phyloP scores from a whole-genome alignment of 1,140 invertebrate genomes.

The Solenopsis fugax region DNA sequence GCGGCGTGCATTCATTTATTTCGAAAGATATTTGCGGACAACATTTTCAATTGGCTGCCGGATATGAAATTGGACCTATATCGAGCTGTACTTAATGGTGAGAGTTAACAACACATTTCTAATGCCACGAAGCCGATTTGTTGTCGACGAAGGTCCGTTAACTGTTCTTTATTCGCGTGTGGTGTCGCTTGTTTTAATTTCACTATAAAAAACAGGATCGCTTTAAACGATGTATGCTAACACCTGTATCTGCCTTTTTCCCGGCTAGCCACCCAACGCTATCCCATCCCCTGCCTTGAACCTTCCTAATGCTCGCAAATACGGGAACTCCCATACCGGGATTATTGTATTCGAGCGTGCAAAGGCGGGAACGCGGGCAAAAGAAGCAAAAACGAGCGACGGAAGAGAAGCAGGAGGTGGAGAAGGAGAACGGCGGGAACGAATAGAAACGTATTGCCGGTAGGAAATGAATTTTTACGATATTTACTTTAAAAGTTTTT shows the following conservation, averaged over 20 bases:
- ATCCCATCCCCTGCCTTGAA: not conserved
- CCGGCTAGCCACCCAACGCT: not conserved
- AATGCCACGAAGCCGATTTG: conserved; percentile 25
- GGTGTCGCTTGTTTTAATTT: conserved; percentile 77
- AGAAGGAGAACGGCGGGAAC: conserved; percentile 28
- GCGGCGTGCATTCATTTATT: conserved; percentile 32
- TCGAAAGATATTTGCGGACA: conserved; percentile 25
- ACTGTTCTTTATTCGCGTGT: conserved; percentile 45
- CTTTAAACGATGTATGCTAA: conserved; percentile 77
- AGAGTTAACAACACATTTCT: not conserved
- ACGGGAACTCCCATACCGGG: conserved; percentile 64
- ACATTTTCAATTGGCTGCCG: conserved; percentile 13
- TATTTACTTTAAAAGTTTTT: conserved; percentile 79
- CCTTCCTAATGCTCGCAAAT: conserved; percentile 69
- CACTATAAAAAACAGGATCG: conserved; percentile 69
- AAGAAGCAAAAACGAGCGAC: conserved; percentile 36
- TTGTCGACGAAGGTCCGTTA: conserved; percentile 58
- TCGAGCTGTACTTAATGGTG: not conserved
- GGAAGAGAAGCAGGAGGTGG: not conserved
- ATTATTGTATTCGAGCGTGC: conserved; percentile 72
- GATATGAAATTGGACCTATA: conserved; percentile 4
- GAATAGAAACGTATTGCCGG: conserved; percentile 77
- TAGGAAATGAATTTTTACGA: conserved; percentile 80
- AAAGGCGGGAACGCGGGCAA: conserved; percentile 32
- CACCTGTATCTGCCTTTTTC: conserved; percentile 62